Conservation (phyloP, 2,797 vertebrate species). For the Phataginus tricuspis region DNA sequence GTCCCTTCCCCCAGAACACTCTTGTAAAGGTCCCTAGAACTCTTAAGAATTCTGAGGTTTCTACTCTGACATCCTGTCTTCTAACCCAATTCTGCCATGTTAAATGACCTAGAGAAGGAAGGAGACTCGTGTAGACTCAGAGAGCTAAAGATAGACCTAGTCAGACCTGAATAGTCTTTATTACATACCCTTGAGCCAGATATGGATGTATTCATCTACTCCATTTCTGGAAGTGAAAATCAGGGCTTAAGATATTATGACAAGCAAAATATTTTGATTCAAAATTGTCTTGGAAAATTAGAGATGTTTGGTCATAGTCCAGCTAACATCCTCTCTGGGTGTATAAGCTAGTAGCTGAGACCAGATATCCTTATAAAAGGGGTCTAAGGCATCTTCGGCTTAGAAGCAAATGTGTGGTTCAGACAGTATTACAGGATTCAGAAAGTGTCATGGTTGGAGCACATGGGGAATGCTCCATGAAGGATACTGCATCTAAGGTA, state of each 20-base stretch:
- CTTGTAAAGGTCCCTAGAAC: not conserved
- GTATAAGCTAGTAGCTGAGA: not conserved
- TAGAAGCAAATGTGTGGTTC: constrained; percentile 15
- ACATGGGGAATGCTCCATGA: too few species aligned
- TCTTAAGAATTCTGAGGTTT: not conserved
- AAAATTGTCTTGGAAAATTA: not conserved
- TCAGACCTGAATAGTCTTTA: not conserved
- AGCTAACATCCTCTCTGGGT: not conserved
- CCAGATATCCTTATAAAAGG: not conserved
- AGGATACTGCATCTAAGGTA: not conserved
- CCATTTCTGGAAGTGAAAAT: not conserved
- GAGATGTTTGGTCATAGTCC: not conserved
- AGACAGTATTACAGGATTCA: not conserved
- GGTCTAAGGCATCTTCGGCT: not conserved
- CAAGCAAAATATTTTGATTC: not conserved
- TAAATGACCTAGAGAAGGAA: not conserved
- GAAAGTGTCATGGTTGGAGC: not conserved
- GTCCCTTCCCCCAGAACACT: not conserved
- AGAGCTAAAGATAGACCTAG: not conserved
- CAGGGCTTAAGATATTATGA: not conserved
- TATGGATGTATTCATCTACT: not conserved
- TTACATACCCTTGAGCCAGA: not conserved
- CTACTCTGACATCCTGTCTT: not conserved
- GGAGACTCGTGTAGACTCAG: not conserved
- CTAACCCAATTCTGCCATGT: not conserved